Percentiles rank a stretch among this genome's conserved stretches.
These are phyloP conservation scores for Pangasius krempfi DNA, from an alignment of 2,797 vertebrate species.

Conservation along the genomic window DNA sequence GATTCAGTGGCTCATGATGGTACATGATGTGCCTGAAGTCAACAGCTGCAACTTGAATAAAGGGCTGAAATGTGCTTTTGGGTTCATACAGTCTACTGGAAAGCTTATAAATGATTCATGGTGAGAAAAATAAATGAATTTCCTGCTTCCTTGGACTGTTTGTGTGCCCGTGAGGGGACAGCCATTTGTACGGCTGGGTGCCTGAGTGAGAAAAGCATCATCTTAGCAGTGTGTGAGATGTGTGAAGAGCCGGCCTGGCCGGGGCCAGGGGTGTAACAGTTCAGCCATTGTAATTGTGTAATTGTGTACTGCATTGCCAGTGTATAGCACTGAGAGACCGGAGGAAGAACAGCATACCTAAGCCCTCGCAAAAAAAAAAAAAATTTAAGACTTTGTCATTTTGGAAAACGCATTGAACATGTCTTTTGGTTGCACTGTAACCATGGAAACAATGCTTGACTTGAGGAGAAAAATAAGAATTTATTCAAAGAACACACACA, in stretches of 20 bases:
- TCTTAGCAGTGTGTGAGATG: constrained; percentile 41
- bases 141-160: constrained; percentile 13
- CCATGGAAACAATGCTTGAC: constrained; percentile 63
- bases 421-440: constrained; percentile 55
- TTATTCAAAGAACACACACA: constrained; percentile 39
- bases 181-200: constrained; percentile 16
- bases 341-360: constrained; percentile 42
- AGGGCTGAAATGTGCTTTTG: constrained; percentile 19
- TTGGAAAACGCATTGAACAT: constrained; percentile 54
- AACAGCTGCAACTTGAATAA: not conserved
- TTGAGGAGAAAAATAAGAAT: constrained; percentile 46
- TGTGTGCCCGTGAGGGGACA: constrained; percentile 5
- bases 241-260: constrained; percentile 39
- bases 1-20: not conserved
- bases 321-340: constrained; percentile 42
- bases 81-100: constrained; percentile 10
- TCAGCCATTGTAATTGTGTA: constrained; percentile 23
- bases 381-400: constrained; percentile 58
- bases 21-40: constrained; percentile 4
- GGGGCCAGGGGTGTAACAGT: constrained; percentile 15
- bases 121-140: constrained; percentile 19
- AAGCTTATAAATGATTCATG: constrained; percentile 27
- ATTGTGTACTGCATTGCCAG: constrained; percentile 42
- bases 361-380: constrained; percentile 50
- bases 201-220: constrained; percentile 39